Conservation (phyloP, 2,113 vertebrate genomes). For the Amphilophus citrinellus region DNA sequence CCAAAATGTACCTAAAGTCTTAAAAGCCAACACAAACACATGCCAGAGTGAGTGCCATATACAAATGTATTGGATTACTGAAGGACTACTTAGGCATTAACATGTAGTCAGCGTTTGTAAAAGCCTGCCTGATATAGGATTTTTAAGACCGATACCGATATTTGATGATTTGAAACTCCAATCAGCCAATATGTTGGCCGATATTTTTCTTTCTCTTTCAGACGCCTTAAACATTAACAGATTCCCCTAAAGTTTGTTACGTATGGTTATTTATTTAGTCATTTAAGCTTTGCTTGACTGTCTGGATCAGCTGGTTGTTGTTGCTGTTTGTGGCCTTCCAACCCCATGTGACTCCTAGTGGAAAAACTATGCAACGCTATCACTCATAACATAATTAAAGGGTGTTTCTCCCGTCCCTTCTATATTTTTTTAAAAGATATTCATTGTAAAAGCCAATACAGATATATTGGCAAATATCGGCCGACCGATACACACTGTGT, state of each 20-base stretch:
- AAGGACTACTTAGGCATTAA: background rate
- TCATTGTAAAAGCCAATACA: background rate
- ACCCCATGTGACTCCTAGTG: background rate
- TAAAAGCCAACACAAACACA: background rate
- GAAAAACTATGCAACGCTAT: background rate
- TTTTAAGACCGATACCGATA: background rate
- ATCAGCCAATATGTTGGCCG: background rate
- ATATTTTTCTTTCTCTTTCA: background rate
- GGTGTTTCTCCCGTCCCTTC: background rate
- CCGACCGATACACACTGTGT: background rate
- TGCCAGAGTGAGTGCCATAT: background rate
- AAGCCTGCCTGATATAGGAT: background rate
- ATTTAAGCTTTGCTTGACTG: background rate
- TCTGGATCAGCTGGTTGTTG: background rate
- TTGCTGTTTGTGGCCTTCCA: background rate
- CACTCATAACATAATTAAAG: background rate
- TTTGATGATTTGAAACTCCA: background rate
- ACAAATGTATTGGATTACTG: background rate
- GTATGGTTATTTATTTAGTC: background rate
- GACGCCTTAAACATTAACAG: background rate
- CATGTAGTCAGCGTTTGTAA: background rate
- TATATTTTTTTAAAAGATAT: fast-evolving
- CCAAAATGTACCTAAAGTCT: background rate
- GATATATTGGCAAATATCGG: background rate
- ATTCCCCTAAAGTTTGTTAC: background rate